Evolutionary conservation across 2,113 vertebrate genomes (phyloP), one percentile per base, ranked within the genome.

Genomic region (Puffinus mauretanicus): DNA sequence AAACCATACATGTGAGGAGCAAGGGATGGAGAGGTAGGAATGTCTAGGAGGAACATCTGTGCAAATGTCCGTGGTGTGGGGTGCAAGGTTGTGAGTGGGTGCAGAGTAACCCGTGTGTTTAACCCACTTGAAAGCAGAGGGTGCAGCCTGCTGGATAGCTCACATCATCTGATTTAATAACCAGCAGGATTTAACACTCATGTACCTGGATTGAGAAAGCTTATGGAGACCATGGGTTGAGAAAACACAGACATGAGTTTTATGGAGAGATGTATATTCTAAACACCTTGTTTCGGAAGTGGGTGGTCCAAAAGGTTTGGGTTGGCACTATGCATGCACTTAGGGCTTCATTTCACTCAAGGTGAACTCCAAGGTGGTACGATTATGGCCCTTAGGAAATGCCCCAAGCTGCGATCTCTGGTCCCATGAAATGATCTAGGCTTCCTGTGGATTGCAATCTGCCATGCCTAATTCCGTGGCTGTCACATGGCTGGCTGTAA

Each of bases 1-100:
- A 65, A 81, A 8, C 5, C 3, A 0, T 10, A 26, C 0, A 0
- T 42, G 13, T 2, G 18, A 62, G 71, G 60, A 46, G 14, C n/a
- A 46, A 71, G 13, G n/a, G 36, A 34, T 42, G 29, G 25, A 62
- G 25, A 13, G 18, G n/a, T 70, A 15, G 61, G 49, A 62, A 61
- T 21, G 67, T 26, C 51, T 15, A 40, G 69, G 62, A 84, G 27
- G 40, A 80, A 36, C 65, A 29, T 76, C 75, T 72, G 15, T 36
- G 49, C 25, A 29, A 11, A n/a, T 18, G 34, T 64, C 36, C 36
- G 3, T 19, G 38, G 42, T 62, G 25, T 69, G 61, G 38, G 9
- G 9, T 58, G 38, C 16, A 75, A 42, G 32, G 30, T 32, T 24
- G 34, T 46, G 49, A 65, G 47, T 13, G 44, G 27, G 24, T 54